Base-by-base conservation (phyloP, 2,888 invertebrate species). In the Drosophila subquinaria region DNA sequence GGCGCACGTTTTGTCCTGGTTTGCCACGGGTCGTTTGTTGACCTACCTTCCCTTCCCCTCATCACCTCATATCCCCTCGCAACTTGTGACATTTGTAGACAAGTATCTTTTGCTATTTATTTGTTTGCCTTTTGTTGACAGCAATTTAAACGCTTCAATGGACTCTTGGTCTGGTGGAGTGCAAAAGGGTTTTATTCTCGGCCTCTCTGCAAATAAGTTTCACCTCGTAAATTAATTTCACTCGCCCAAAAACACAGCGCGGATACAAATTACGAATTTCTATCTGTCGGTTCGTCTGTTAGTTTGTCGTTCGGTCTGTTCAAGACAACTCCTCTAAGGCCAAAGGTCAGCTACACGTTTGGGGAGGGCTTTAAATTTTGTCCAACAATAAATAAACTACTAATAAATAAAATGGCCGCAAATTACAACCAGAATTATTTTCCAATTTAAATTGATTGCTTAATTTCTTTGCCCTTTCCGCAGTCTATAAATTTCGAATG, bases 61-160 rank as follows among this genome's bases (percentile, higher is more conserved):
- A 30, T 8, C 30, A 6, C 30, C 30, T 30, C 60, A 61, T 47
- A 55, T 51, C 13, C 50, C 17, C 15, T 20, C 8, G n/a, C 35
- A 15, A 17, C 64, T 50, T 66, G 57, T 27, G 53, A 66, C 76
- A 82, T 80, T 83, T 83, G 81, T 67, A 70, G 75, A 78, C 83
- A 72, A 73, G 76, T 82, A 82, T 80, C 79, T 80, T 79, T 70
- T 70, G 67, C 51, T 86, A 89, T 86, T 86, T 86, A 89, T 86
- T 89, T 86, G 90, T 80, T 86, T 89, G 81, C 86, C 90, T 88
- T 89, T 85, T 78, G 88, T 82, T 86, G 86, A 86, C 86, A 86
- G 90, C 86, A 89, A 89, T 89, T 86, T 89, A 79, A 88, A 80
- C 76, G 90, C 86, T 88, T 89, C 82, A 86, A 89, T 86, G 82